Conservation (phyloP, 2,888 invertebrate genomes). For the Bruchidius siliquastri region DNA sequence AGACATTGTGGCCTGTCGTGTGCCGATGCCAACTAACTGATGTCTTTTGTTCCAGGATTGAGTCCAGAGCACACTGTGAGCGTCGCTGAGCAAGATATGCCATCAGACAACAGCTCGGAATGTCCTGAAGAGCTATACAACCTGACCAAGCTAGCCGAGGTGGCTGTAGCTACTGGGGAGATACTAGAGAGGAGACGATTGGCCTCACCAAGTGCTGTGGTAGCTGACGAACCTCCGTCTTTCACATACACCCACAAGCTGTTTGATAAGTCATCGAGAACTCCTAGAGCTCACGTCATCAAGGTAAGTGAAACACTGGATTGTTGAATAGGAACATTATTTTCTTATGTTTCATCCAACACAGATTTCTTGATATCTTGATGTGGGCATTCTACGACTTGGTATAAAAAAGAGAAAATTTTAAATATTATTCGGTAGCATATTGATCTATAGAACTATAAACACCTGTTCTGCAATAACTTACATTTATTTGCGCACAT, state of each 20-base stretch:
- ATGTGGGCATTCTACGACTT: too few relatives aligned
- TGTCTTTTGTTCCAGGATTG: conserved; percentile 34
- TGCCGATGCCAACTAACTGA: too few relatives aligned
- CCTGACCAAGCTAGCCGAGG: conserved; percentile 70
- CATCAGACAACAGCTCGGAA: conserved; percentile 40
- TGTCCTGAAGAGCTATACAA: conserved; percentile 67
- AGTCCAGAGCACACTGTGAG: conserved; percentile 47
- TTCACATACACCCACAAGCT: conserved; percentile 46
- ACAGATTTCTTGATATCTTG: too few relatives aligned
- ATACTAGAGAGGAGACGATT: conserved; percentile 47
- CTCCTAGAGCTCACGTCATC: conserved; percentile 39
- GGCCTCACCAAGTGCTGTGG: conserved; percentile 21
- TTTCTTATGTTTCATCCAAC: too few relatives aligned
- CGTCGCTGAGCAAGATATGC: conserved; percentile 40
- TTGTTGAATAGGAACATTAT: too few relatives aligned
- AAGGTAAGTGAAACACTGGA: too few relatives aligned
- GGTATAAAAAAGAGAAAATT: too few relatives aligned
- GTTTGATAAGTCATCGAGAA: conserved; percentile 45
- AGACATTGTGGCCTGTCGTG: too few relatives aligned
- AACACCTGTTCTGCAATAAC: not conserved
- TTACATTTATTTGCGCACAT: not conserved
- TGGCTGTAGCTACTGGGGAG: conserved; percentile 60
- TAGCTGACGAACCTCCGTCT: conserved; percentile 25
- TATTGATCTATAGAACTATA: not conserved
- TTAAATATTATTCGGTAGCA: too few relatives aligned